phyloP scores from a whole-genome alignment of 2,113 vertebrate genomes.

The Polypterus bichir region DNA sequence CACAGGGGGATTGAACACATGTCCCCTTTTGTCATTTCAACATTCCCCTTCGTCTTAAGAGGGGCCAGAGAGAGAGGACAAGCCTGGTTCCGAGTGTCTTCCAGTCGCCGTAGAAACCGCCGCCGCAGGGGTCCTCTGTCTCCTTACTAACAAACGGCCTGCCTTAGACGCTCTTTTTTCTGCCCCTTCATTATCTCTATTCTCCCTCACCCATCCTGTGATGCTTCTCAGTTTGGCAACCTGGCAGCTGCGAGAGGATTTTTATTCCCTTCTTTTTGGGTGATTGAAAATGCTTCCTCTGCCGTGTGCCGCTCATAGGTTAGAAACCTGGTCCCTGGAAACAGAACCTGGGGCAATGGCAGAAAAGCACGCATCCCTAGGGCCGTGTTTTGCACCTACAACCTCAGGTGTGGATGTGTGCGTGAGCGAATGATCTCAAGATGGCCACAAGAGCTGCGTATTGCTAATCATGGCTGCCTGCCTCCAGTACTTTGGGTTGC shows the following conservation, averaged over 20 bases:
- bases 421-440: background rate
- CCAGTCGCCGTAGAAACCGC: conserved; percentile 90
- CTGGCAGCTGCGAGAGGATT: background rate
- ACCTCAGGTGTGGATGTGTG: background rate
- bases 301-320: no score
- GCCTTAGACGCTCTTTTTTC: conserved; percentile 18
- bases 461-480: background rate
- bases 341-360: no score
- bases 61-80: conserved; percentile 83
- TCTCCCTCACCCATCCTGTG: conserved; percentile 35
- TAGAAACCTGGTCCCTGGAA: no score
- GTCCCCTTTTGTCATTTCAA: conserved; percentile 72
- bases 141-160: conserved; percentile 28
- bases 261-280: background rate
- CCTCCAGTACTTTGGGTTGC: background rate
- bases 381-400: no score
- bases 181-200: conserved; percentile 22
- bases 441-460: background rate
- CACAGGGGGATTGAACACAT: conserved; percentile 70
- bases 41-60: conserved; percentile 58
- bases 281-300: background rate
- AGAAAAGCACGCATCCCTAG: no score
- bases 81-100: conserved; percentile 86
- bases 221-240: background rate
- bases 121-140: conserved; percentile 82